Percentiles rank a stretch among this genome's conserved stretches.
These are phyloP conservation scores for Yponomeuta malinellus DNA, from an alignment of 2,888 invertebrate genomes.

Conservation along the genomic window DNA sequence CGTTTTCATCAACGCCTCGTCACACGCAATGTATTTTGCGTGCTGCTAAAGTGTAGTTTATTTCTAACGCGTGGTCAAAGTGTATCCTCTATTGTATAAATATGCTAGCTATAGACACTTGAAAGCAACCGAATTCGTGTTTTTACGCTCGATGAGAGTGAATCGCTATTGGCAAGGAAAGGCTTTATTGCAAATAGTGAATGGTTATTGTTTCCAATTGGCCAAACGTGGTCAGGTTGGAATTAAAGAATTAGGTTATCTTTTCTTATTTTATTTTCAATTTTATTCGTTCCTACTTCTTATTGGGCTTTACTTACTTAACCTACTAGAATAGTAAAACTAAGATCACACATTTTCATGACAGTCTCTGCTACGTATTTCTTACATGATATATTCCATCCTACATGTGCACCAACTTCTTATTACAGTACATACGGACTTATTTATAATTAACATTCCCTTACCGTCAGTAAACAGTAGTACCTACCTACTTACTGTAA, in stretches of 20 bases:
- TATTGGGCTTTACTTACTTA: background rate
- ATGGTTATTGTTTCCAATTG: slow-evolving; percentile 14
- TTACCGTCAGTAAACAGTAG: background rate
- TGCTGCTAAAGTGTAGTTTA: background rate
- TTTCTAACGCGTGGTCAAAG: background rate
- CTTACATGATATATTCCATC: background rate
- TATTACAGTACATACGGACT: background rate
- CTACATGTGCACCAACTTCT: background rate
- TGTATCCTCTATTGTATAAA: slow-evolving; percentile 5
- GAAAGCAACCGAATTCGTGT: slow-evolving; percentile 41
- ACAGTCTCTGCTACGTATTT: background rate
- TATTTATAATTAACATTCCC: background rate
- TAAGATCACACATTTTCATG: background rate
- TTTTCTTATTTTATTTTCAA: background rate
- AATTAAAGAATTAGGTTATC: slow-evolving; percentile 5
- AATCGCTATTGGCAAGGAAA: slow-evolving; percentile 56
- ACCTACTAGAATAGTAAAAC: background rate
- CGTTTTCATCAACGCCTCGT: background rate
- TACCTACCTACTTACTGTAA: background rate
- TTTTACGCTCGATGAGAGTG: slow-evolving; percentile 61
- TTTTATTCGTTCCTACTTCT: background rate
- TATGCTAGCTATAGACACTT: slow-evolving; percentile 1
- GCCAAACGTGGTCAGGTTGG: slow-evolving; percentile 5
- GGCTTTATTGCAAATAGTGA: slow-evolving; percentile 17
- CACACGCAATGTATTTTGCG: slow-evolving; percentile 10